Evolutionary conservation across 2,797 vertebrate species (phyloP).

Genomic region (Halcyon leucocephala): DNA sequence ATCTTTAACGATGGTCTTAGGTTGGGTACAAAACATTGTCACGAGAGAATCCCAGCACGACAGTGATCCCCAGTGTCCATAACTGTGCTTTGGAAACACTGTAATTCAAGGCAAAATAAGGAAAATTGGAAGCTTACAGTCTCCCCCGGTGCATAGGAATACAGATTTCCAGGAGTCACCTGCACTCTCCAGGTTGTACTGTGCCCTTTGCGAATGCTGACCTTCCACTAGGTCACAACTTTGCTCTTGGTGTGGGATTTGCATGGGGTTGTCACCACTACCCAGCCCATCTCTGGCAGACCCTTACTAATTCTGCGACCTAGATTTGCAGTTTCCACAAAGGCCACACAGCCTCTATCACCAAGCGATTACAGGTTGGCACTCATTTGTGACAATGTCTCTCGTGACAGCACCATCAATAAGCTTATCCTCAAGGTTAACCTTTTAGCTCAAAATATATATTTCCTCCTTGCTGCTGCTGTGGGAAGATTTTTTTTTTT

Average conservation of each 20-base stretch:
- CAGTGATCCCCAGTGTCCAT: background rate
- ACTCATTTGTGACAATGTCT: background rate
- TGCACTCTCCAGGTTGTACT: background rate
- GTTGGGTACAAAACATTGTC: background rate
- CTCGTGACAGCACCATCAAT: background rate
- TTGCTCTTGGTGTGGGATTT: background rate
- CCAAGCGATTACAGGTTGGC: fast-evolving
- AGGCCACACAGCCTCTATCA: background rate
- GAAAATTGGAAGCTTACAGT: background rate
- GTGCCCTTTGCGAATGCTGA: background rate
- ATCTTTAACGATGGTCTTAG: background rate
- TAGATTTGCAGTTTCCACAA: background rate
- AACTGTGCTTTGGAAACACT: background rate
- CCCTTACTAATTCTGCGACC: background rate
- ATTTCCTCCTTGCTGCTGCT: background rate
- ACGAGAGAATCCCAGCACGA: background rate
- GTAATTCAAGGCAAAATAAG: background rate
- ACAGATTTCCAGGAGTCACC: background rate
- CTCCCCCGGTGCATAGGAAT: fast-evolving
- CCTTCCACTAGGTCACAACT: background rate
- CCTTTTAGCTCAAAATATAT: background rate
- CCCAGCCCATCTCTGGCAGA: background rate
- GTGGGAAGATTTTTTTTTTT: background rate
- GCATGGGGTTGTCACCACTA: background rate
- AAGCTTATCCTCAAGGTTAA: background rate